A percentile compares a stretch with the other conserved stretches of the same genome.
Conservation (phyloP, 2,113 vertebrate species). For the Brienomyrus longianalis region DNA sequence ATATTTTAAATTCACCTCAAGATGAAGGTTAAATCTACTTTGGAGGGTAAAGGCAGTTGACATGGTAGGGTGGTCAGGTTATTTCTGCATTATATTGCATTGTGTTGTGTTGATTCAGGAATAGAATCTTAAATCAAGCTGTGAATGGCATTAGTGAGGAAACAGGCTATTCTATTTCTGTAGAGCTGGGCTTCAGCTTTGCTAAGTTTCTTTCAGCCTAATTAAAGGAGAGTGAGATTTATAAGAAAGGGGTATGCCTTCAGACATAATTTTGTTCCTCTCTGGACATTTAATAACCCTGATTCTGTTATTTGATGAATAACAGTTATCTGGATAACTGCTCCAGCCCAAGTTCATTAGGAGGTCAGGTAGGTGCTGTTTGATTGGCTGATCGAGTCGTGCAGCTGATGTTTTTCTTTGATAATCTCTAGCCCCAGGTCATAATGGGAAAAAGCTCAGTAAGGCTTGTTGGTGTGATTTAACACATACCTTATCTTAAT, state of each 20-base stretch:
- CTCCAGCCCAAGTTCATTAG: background rate
- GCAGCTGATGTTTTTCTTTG: background rate
- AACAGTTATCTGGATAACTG: background rate
- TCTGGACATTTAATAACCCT: background rate
- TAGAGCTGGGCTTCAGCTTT: background rate
- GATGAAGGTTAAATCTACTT: background rate
- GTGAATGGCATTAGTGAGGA: background rate
- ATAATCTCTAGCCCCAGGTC: background rate
- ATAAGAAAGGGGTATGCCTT: background rate
- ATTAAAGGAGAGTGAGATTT: background rate
- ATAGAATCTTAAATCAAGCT: background rate
- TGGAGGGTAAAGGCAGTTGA: background rate
- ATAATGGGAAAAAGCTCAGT: background rate
- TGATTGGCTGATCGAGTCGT: background rate
- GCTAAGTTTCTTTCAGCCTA: background rate
- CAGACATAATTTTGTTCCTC: background rate
- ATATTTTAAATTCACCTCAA: background rate
- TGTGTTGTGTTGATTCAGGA: background rate
- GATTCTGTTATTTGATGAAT: background rate
- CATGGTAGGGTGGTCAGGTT: background rate
- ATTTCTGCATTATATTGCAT: background rate
- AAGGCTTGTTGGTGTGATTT: background rate
- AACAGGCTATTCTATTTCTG: background rate
- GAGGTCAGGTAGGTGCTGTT: conserved; percentile 1
- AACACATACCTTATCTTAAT: background rate